Evolutionary conservation across 1,140 invertebrate species (phyloP), one percentile per base, ranked within the genome.

Genomic region (Aporrectodea caliginosa): DNA sequence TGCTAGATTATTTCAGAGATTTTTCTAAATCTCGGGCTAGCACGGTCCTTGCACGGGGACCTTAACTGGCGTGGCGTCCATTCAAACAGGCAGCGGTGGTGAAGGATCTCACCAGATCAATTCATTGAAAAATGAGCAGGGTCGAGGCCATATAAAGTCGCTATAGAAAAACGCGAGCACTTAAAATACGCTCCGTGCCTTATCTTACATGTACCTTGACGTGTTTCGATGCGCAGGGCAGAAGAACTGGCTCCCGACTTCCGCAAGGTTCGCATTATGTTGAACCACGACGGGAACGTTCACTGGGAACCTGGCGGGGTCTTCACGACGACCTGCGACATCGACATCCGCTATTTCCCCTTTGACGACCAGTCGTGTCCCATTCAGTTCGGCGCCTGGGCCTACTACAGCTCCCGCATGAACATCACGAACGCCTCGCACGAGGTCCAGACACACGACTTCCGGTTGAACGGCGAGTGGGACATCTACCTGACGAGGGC

Each of bases 321-420:
- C 27, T 80, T 80, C 76, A 78, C 32, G 31, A 78, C 79, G 0
- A 80, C 76, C 27, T 80, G 79, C 34, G 75, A 78, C 27, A 88
- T 90, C 2, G 89, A 90, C 82, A 89, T 90, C 76, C 88, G 73
- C 14, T 90, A 82, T 79, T 82, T 79, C 79, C 78, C 85, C 79
- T 78, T 83, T 68, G 79, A 80, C 78, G 43, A 75, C 30, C 81
- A 82, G 43, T 70, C 71, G 58, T 82, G 80, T 74, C 77, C 73
- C 35, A 71, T 83, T n/a, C 43, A 71, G 76, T 78, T 80, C 70
- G 79, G 79, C 2, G 79, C 79, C 32, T 80, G 79, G 79, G 76
- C 79, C 29, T 80, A 80, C 70, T 79, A 78, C 2, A 77, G 78
- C 72, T 35, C 34, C 22, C 78, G 78, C 22, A 79, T 79, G 78